These are phyloP conservation scores for Tadarida brasiliensis DNA, from an alignment of 2,797 vertebrate species.

Conservation along the genomic window DNA sequence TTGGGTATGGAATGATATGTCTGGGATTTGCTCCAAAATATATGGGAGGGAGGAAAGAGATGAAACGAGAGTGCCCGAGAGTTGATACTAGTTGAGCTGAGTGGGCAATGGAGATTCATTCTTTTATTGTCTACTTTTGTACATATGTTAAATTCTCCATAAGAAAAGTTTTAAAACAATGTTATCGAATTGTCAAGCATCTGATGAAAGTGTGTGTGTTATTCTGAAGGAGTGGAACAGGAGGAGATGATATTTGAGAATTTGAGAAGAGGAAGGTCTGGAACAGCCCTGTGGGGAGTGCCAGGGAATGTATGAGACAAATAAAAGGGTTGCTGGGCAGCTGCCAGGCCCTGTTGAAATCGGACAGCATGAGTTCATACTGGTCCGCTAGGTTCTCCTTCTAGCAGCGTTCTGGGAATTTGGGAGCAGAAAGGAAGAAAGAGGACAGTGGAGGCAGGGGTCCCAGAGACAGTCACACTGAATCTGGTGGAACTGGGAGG, in stretches of 20 bases:
- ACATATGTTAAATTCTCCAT: constrained; percentile 19
- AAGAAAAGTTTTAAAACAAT: constrained; percentile 8
- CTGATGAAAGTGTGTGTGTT: background rate
- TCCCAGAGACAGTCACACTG: background rate
- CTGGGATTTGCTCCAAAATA: constrained; percentile 52
- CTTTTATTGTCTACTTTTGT: background rate
- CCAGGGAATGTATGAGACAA: constrained; percentile 75
- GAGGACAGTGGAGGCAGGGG: background rate
- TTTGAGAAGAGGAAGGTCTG: constrained; percentile 60
- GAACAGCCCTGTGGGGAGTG: constrained; percentile 46
- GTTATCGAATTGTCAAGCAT: constrained; percentile 31
- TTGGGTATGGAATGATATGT: constrained; percentile 48
- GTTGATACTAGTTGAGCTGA: constrained; percentile 15
- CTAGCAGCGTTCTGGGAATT: constrained; percentile 46
- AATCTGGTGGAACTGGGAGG: background rate
- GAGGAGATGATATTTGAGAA: constrained; percentile 68
- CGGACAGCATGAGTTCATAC: constrained; percentile 65
- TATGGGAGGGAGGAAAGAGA: background rate
- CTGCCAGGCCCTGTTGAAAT: constrained; percentile 68
- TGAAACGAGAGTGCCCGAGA: background rate
- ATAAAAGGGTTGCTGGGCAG: constrained; percentile 74
- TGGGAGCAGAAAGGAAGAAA: constrained; percentile 46
- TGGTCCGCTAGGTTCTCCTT: constrained; percentile 39
- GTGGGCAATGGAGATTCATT: constrained; percentile 20
- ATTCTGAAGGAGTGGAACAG: constrained; percentile 29